These are phyloP conservation scores for Macrosiphum euphorbiae DNA, from an alignment of 2,888 invertebrate genomes.

Conservation along the genomic window DNA sequence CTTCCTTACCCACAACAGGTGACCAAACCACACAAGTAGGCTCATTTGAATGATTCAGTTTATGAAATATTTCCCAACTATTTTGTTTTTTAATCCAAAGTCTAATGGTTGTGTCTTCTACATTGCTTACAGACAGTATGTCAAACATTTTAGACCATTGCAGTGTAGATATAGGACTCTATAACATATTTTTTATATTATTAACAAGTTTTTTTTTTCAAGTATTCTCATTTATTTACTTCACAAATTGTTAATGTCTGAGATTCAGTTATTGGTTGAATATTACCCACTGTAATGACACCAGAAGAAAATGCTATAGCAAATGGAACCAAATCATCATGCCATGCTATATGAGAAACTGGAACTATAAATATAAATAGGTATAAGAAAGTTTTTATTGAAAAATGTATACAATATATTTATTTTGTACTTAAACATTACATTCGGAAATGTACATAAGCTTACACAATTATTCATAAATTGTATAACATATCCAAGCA, in stretches of 20 bases:
- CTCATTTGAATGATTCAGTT: constrained; percentile 71
- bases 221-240: constrained; percentile 19
- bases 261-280: constrained; percentile 70
- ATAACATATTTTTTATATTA: not conserved
- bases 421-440: not conserved
- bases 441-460: not conserved
- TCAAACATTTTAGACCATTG: constrained; percentile 67
- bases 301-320: constrained; percentile 75
- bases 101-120: constrained; percentile 70
- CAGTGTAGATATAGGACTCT: constrained; percentile 61
- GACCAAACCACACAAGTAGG: constrained; percentile 74
- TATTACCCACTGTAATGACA: constrained; percentile 71
- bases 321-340: constrained; percentile 73
- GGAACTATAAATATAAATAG: constrained; percentile 67
- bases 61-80: constrained; percentile 71
- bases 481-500: not conserved
- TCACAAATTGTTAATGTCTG: constrained; percentile 60
- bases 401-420: not conserved
- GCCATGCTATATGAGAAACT: constrained; percentile 74
- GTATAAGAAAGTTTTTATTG: not conserved
- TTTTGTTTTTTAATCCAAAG: constrained; percentile 69
- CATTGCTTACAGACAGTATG: constrained; percentile 73
- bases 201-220: not conserved
- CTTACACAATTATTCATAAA: not conserved
- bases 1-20: constrained; percentile 70